Evolutionary conservation across 1,140 invertebrate species (phyloP).

Genomic region (Aphelenchoides fujianensis): DNA sequence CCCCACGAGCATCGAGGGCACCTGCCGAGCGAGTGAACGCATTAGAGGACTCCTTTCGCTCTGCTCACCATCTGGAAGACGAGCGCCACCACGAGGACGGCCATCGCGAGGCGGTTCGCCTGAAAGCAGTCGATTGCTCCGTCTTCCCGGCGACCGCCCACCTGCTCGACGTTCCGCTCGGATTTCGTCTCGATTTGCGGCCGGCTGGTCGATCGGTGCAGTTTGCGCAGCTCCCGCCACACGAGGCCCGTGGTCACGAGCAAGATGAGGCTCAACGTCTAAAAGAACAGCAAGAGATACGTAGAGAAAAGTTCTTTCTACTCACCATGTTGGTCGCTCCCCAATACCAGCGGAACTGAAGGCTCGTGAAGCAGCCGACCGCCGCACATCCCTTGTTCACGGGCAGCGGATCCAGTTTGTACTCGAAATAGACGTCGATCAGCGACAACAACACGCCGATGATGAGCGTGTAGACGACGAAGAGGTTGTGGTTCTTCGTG

Average conservation of each 20-base stretch:
- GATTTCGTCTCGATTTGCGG: conserved; percentile 16
- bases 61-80: conserved; percentile 34
- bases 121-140: conserved; percentile 31
- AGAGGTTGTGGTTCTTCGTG: conserved; percentile 35
- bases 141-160: background rate
- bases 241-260: conserved; percentile 9
- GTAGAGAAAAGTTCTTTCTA: no score
- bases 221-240: background rate
- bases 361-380: conserved; percentile 34
- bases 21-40: no score
- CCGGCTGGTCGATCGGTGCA: background rate
- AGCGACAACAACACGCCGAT: conserved; percentile 26
- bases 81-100: conserved; percentile 35
- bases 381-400: conserved; percentile 33
- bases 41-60: no score
- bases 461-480: conserved; percentile 25
- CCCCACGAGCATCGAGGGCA: conserved; percentile 34
- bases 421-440: conserved; percentile 37
- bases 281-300: no score
- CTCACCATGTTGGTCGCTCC: conserved; percentile 41
- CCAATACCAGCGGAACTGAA: conserved; percentile 31
- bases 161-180: conserved; percentile 19
- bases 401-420: conserved; percentile 28
- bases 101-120: conserved; percentile 39
- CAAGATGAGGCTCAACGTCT: conserved; percentile 16